A percentile compares a stretch with the other conserved stretches of the same genome.
These are phyloP conservation scores for Strongylocentrotus purpuratus DNA, from an alignment of 35 echinoderm and acorn worm genomes.

Conservation along the genomic window DNA sequence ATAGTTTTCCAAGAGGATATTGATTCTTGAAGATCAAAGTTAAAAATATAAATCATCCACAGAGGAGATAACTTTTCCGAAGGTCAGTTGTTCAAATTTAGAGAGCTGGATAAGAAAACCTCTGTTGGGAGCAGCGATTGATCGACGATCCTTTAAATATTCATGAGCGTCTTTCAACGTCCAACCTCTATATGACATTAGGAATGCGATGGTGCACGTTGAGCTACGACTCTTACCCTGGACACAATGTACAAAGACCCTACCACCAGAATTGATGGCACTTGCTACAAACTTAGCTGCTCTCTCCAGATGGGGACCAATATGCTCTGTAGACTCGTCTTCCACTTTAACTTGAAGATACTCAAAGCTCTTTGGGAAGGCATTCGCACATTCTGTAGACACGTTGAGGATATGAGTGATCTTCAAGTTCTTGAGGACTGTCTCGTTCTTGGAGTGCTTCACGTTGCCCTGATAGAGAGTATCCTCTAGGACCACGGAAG, in stretches of 20 bases:
- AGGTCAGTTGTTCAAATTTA: conserved; percentile 72
- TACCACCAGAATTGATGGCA: conserved; percentile 58
- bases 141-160: conserved; percentile 75
- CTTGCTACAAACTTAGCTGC: conserved; percentile 87
- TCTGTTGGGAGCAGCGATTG: conserved; percentile 79
- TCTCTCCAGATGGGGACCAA: conserved; percentile 54
- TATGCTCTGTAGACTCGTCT: conserved; percentile 70
- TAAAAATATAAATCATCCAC: conserved; percentile 71
- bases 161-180: conserved; percentile 70
- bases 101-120: conserved; percentile 75
- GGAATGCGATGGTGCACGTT: conserved; percentile 80
- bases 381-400: conserved; percentile 63
- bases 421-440: conserved; percentile 62
- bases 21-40: no score
- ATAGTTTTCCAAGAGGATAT: no score
- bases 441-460: conserved; percentile 56
- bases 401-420: conserved; percentile 90
- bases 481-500: conserved; percentile 79
- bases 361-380: conserved; percentile 62
- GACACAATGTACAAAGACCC: conserved; percentile 90
- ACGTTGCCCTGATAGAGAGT: conserved; percentile 88
- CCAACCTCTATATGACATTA: conserved; percentile 86
- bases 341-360: conserved; percentile 80
- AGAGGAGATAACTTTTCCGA: conserved; percentile 76
- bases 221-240: conserved; percentile 90